These are phyloP conservation scores for Melinaea menophilus DNA, from an alignment of 2,888 invertebrate genomes.

Conservation along the genomic window DNA sequence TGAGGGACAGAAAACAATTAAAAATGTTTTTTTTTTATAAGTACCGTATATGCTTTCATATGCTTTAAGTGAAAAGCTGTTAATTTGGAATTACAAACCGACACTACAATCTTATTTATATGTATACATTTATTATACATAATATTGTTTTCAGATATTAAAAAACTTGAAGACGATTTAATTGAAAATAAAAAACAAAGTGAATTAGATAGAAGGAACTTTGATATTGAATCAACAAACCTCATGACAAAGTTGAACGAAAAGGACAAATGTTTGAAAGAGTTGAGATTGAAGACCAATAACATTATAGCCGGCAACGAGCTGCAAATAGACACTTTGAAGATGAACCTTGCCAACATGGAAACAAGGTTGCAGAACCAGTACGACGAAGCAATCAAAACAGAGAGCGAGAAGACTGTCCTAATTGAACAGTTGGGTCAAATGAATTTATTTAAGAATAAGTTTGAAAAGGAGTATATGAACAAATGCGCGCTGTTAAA, in stretches of 20 bases:
- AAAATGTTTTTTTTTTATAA: neutral
- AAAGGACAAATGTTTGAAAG: conserved; percentile 41
- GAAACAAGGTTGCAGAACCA: conserved; percentile 34
- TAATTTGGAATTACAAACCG: no score
- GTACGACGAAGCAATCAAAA: conserved; percentile 30
- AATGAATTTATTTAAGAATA: conserved; percentile 37
- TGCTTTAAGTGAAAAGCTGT: no score
- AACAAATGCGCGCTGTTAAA: conserved; percentile 39
- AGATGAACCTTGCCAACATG: conserved; percentile 39
- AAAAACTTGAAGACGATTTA: conserved; percentile 39
- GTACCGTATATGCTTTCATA: neutral
- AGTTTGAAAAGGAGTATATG: conserved; percentile 45
- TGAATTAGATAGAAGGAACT: conserved; percentile 39
- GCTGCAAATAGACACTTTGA: conserved; percentile 37
- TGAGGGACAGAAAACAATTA: no score
- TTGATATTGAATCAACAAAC: conserved; percentile 41
- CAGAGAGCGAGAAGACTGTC: conserved; percentile 38
- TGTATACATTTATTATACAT: conserved; percentile 2
- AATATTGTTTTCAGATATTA: conserved; percentile 39
- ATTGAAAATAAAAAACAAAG: conserved; percentile 41
- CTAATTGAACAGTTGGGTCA: conserved; percentile 39
- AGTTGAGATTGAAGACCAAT: conserved; percentile 36
- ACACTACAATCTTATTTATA: no score
- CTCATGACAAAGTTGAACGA: conserved; percentile 43
- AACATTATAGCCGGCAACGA: conserved; percentile 37